Base-by-base conservation (phyloP, 2,797 vertebrate species). In the Mycteria americana region DNA sequence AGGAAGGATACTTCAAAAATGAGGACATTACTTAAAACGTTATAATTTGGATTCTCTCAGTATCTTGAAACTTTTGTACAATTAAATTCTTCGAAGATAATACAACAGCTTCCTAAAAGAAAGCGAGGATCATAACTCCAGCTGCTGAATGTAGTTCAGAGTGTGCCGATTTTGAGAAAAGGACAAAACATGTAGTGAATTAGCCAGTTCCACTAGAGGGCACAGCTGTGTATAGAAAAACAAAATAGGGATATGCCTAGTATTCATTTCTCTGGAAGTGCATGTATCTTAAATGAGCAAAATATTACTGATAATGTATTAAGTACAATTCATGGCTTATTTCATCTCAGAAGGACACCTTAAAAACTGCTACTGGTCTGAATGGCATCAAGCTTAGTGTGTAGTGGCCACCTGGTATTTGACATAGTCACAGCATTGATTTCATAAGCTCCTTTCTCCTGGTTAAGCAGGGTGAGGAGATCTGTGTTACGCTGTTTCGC, bases 191-290 rank as follows among this genome's bases (percentile, higher is more conserved):
- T 0, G 5, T 24, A 18, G 22, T 14, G 5, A 69, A 41, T 33
- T 15, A 74, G 12, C 7, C 23, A 24, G 19, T 91, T 73, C 90
- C 97, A 83, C 94, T 92, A 97, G 97, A 95, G 96, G 97, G 96
- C 97, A 95, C 13, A 73, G 85, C 77, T 72, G 96, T 60, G 90
- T 78, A 10, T 41, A 11, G 94, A 85, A 96, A 97, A 95, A 18
- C 24, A 51, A 78, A 82, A 21, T 2, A 28, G 41, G 57, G 9
- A 5, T 7, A 14, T 5, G 17, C 14, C 14, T 57, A 7, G 13
- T 28, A 31, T 31, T 56, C 22, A 2, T 79, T 79, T 85, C 19
- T 57, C 37, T 77, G 59, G 9, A 78, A 56, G 48, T 48, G 39
- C 11, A 3, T 10, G 13, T 35, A 2, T 39, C 43, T 92, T 30